Evolutionary conservation across 2,113 vertebrate genomes (phyloP).

Genomic region (Alethe diademata): DNA sequence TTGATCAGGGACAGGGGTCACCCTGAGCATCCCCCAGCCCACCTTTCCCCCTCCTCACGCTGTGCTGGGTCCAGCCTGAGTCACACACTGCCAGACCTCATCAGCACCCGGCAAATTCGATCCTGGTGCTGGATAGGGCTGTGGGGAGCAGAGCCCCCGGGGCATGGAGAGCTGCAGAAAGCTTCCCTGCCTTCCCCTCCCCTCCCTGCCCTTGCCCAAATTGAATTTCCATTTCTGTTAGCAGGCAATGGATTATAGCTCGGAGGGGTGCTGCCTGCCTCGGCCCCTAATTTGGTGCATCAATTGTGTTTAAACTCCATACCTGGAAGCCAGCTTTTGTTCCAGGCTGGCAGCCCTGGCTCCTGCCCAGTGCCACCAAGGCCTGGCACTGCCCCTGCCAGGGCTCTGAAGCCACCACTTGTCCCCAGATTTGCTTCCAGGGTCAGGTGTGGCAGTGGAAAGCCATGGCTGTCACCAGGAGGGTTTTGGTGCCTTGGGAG

Average conservation of each 20-base stretch:
- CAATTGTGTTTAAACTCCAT: neutral
- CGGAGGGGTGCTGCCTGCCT: conserved; percentile 28
- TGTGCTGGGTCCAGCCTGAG: neutral
- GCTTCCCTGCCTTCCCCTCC: neutral
- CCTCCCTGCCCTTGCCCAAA: conserved; percentile 1
- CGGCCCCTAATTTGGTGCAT: conserved; percentile 1
- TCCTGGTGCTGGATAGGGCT: conserved; percentile 12
- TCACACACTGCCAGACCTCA: conserved; percentile 31
- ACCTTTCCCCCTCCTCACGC: neutral
- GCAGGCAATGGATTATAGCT: conserved; percentile 33
- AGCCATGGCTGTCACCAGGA: fast-evolving
- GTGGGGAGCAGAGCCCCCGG: conserved; percentile 60
- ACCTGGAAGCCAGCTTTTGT: neutral
- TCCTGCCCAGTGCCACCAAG: fast-evolving
- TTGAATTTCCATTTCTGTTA: conserved; percentile 67
- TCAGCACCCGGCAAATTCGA: conserved; percentile 66
- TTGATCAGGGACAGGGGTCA: neutral
- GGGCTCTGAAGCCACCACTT: neutral
- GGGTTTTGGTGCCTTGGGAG: neutral
- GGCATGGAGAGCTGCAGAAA: conserved; percentile 32
- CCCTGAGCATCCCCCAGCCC: neutral
- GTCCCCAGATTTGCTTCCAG: neutral
- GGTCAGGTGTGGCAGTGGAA: fast-evolving
- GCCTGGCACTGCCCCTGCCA: neutral
- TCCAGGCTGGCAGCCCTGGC: neutral